phyloP scores from a whole-genome alignment of 2,888 invertebrate genomes.

The Ormyrus nitidulus region DNA sequence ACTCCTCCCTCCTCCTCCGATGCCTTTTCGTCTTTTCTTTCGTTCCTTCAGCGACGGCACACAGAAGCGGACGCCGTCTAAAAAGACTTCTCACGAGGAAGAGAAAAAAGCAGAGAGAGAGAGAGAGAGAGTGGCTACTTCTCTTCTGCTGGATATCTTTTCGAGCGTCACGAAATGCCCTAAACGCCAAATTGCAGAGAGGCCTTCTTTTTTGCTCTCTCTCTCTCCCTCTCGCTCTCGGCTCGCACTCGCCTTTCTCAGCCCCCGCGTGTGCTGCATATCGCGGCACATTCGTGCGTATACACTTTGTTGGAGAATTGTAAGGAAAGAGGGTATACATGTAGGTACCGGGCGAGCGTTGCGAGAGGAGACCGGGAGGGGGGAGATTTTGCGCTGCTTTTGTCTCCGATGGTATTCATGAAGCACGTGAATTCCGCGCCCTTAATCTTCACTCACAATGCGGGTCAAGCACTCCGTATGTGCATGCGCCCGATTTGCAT shows the following conservation, averaged over 20 bases:
- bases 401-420: slow-evolving; percentile 44
- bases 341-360: background rate
- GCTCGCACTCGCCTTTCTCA: slow-evolving; percentile 10
- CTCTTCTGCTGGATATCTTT: slow-evolving; percentile 15
- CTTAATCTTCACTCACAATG: slow-evolving; percentile 40
- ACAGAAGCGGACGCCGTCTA: background rate
- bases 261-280: background rate
- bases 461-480: background rate
- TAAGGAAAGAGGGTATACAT: slow-evolving; percentile 27
- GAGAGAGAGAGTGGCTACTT: background rate
- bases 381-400: slow-evolving; percentile 36
- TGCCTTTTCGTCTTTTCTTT: slow-evolving; percentile 31
- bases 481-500: background rate
- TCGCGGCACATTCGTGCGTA: background rate
- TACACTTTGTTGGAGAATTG: slow-evolving; percentile 36
- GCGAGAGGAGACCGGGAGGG: background rate
- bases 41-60: slow-evolving; percentile 2
- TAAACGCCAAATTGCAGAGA: slow-evolving; percentile 35
- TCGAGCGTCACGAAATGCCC: slow-evolving; percentile 32
- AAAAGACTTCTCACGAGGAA: slow-evolving; percentile 36
- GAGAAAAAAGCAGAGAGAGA: background rate
- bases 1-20: slow-evolving; percentile 14
- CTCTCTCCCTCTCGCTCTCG: background rate
- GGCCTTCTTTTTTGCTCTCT: background rate
- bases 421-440: slow-evolving; percentile 42